Evolutionary conservation across 2,113 vertebrate species (phyloP), one percentile per base, ranked within the genome.

Genomic region (Gnathonemus longibarbis): DNA sequence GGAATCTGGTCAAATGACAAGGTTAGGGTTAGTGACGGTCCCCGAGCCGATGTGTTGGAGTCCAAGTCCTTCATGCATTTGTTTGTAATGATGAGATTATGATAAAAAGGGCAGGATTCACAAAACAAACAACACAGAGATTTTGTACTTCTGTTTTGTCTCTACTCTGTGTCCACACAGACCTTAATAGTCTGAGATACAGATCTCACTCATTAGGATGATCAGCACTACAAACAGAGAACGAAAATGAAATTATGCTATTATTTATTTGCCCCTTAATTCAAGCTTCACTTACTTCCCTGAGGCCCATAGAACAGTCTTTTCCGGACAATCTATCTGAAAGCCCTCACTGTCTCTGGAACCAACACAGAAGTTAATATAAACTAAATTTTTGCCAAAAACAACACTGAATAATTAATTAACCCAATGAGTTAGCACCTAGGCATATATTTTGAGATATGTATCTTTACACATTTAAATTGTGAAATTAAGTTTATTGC

Each of bases 1-100:
- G 91, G 91, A 90, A 77, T 90, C 88, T 87, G 91, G 92, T 94
- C 90, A 95, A 95, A 95, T 48, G 91, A 92, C 93, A 91, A 93
- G 45, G 45, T 84, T 45, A 84, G 80, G 42, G 8, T 48, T 84
- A 21, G 42, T 77, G 2, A 74, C 35, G 35, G 49, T 62, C 50
- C 27, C 35, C 2, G 31, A 80, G 31, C 35, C 74, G 6, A 42
- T 19, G 74, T 17, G 74, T 5, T 17, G 74, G 42, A 21, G 21
- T n/a, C 45, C 35, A n/a, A 24, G 45, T n/a, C 83, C 45, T 84
- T 84, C 83, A 48, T 21, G 45, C 24, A 84, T 84, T 45, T 48
- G 83, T 48, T n/a, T 48, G 45, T 84, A 8, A 45, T 24, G 19
- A 39, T 77, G 70, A 77, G 27, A 84, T 48, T 45, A 46, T 77